A percentile compares a stretch with the other conserved stretches of the same genome.
phyloP scores from a whole-genome alignment of 2,113 vertebrate species.

The Triplophysa tibetana region DNA sequence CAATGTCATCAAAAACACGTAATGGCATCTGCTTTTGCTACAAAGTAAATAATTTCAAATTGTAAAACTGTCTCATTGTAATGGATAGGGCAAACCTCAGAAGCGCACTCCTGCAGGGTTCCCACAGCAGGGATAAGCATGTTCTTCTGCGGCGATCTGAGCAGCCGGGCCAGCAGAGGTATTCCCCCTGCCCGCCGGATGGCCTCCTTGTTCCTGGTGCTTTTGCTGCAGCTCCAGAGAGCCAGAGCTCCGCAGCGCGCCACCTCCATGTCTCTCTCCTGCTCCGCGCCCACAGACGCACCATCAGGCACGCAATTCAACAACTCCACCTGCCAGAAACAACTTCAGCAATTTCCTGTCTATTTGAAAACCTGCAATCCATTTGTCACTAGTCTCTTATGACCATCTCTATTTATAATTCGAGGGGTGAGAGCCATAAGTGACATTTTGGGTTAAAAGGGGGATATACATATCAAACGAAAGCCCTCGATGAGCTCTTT shows the following conservation, averaged over 20 bases:
- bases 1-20: not conserved
- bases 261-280: constrained; percentile 79
- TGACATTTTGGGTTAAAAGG: no score
- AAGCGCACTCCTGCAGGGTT: constrained; percentile 90
- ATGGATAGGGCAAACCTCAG: constrained; percentile 74
- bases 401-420: no score
- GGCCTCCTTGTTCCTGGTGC: constrained; percentile 83
- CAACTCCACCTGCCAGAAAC: constrained; percentile 78
- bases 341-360: constrained; percentile 28
- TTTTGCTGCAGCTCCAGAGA: constrained; percentile 92
- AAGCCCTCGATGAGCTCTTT: no score
- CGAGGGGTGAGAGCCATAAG: no score
- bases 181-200: constrained; percentile 87
- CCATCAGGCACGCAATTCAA: constrained; percentile 74
- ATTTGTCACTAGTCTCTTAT: no score
- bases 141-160: constrained; percentile 80
- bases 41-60: not conserved
- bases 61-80: not conserved
- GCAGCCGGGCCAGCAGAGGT: constrained; percentile 81
- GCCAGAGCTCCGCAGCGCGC: constrained; percentile 91
- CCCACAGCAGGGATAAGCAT: constrained; percentile 90
- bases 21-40: not conserved
- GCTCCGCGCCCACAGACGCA: constrained; percentile 57
- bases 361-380: not conserved
- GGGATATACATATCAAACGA: no score